Percentiles rank a stretch among this genome's conserved stretches.
Conservation (phyloP, 1,140 invertebrate species). For the Aporrectodea caliginosa region DNA sequence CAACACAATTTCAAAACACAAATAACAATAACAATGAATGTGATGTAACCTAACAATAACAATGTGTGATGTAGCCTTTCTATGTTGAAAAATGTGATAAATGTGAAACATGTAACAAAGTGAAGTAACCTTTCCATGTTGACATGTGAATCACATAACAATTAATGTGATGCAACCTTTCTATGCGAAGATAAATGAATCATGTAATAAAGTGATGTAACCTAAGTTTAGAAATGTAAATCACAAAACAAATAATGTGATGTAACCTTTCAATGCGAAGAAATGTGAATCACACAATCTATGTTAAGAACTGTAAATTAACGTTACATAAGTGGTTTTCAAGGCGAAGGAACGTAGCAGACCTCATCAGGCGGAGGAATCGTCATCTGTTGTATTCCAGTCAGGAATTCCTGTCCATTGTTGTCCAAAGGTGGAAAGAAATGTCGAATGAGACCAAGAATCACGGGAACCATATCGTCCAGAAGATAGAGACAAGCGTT, state of each 20-base stretch:
- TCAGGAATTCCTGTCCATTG: slow-evolving; percentile 27
- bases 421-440: slow-evolving; percentile 65
- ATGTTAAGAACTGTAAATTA: too few species aligned
- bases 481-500: slow-evolving; percentile 89
- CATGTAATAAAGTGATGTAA: neutral
- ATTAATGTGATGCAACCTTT: too few species aligned
- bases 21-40: too few species aligned
- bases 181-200: neutral
- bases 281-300: too few species aligned
- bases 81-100: too few species aligned
- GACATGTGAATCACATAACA: too few species aligned
- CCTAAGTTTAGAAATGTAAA: neutral
- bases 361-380: neutral
- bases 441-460: slow-evolving; percentile 59
- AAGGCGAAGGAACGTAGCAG: neutral
- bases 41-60: too few species aligned
- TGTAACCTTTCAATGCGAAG: neutral
- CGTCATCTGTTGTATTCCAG: neutral
- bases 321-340: neutral
- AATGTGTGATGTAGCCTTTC: too few species aligned
- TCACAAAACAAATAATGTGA: neutral
- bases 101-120: too few species aligned
- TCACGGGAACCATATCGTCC: slow-evolving; percentile 68
- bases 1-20: too few species aligned
- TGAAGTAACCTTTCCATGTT: too few species aligned